Evolutionary conservation across 2,113 vertebrate genomes (phyloP).

Genomic region (Laticauda laticaudata): DNA sequence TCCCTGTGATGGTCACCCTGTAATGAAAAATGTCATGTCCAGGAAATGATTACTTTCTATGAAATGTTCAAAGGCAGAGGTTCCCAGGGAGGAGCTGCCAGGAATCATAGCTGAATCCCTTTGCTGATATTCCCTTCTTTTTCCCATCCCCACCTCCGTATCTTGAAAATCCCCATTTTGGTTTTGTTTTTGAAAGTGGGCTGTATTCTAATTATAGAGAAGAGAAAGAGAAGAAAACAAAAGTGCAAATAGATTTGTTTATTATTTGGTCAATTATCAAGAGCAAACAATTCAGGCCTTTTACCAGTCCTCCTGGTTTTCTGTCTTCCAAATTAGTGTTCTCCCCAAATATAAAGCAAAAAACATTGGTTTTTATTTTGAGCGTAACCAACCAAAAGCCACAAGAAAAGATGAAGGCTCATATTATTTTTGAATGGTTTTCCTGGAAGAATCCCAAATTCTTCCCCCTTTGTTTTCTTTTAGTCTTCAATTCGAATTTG

Average conservation of each 20-base stretch:
- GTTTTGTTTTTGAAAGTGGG: constrained; percentile 20
- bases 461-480: constrained; percentile 27
- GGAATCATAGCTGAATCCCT: background rate
- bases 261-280: constrained; percentile 47
- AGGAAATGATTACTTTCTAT: background rate
- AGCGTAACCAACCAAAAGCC: constrained; percentile 21
- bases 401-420: constrained; percentile 25
- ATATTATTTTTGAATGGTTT: background rate
- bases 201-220: background rate
- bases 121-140: background rate
- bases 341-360: constrained; percentile 17
- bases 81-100: background rate
- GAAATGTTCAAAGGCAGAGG: background rate
- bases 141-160: background rate
- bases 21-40: background rate
- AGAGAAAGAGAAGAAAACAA: constrained; percentile 7
- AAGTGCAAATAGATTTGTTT: constrained; percentile 21
- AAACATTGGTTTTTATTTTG: background rate
- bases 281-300: constrained; percentile 26
- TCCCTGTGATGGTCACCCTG: background rate
- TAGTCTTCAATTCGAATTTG: constrained; percentile 27
- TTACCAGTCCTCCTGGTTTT: constrained; percentile 9
- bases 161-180: constrained; percentile 14
- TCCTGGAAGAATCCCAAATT: constrained; percentile 14
- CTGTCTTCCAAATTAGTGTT: constrained; percentile 31